Evolutionary conservation across 1,140 invertebrate genomes (phyloP).

Genomic region (Rhynchophorus ferrugineus): DNA sequence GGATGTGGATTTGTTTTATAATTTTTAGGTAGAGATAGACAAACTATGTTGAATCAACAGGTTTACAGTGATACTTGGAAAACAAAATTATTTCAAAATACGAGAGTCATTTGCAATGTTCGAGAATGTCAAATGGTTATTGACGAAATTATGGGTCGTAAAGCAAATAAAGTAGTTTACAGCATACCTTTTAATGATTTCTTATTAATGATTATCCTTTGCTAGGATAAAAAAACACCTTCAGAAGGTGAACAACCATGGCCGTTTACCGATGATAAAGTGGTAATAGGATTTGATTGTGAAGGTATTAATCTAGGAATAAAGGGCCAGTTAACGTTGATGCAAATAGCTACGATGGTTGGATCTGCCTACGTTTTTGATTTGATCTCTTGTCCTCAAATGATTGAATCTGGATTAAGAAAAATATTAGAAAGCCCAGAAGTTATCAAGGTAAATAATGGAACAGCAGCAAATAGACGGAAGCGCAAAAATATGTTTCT

Average conservation of each 20-base stretch:
- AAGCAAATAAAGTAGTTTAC: constrained; percentile 11
- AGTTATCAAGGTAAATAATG: constrained; percentile 85
- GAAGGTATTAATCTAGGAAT: constrained; percentile 85
- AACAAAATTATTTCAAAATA: constrained; percentile 69
- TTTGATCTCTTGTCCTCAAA: constrained; percentile 72
- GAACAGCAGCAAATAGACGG: too few relatives aligned
- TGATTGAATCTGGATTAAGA: constrained; percentile 75
- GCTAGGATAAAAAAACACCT: neutral
- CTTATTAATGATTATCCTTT: neutral
- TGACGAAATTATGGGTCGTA: constrained; percentile 58
- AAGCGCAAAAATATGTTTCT: too few relatives aligned
- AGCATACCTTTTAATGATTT: neutral
- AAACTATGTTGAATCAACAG: constrained; percentile 46
- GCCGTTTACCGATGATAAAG: constrained; percentile 42
- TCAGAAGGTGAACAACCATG: constrained; percentile 16
- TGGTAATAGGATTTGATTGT: constrained; percentile 75
- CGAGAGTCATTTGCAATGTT: constrained; percentile 66
- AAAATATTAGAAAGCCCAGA: constrained; percentile 70
- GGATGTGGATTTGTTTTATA: too few relatives aligned
- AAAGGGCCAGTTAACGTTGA: constrained; percentile 74
- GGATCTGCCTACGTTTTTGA: constrained; percentile 84
- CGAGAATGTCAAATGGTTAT: constrained; percentile 71
- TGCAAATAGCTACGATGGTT: constrained; percentile 75
- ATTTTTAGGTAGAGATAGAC: constrained; percentile 53
- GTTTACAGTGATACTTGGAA: constrained; percentile 67